Evolutionary conservation across 2,797 vertebrate species (phyloP).

Genomic region (Pitangus sulphuratus): DNA sequence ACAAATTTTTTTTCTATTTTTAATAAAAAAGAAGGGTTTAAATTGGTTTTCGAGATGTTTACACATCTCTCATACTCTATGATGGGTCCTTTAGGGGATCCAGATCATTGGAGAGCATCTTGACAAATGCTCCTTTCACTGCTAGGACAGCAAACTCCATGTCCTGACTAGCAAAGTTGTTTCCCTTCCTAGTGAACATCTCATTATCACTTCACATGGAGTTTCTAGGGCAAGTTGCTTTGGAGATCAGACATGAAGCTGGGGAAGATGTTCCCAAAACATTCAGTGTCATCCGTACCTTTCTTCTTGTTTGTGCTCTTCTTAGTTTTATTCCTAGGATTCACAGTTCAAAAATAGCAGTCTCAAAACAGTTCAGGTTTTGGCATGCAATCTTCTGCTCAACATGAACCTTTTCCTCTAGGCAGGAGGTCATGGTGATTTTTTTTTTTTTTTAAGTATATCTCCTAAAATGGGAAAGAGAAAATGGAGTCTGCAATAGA

Average conservation of each 20-base stretch:
- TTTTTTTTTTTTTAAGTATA: neutral
- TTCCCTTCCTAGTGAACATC: neutral
- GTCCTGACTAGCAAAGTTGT: neutral
- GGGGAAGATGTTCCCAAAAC: neutral
- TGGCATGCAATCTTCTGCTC: neutral
- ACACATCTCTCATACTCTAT: neutral
- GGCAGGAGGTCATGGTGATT: neutral
- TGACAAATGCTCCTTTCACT: neutral
- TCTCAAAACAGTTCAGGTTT: neutral
- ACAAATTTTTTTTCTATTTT: neutral
- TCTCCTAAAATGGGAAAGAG: neutral
- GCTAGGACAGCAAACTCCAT: neutral
- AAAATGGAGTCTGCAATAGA: neutral
- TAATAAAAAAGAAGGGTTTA: neutral
- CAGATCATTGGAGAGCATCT: neutral
- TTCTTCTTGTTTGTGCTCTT: neutral
- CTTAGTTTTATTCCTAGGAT: neutral
- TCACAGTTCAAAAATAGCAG: neutral
- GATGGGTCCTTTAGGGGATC: neutral
- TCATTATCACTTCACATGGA: neutral
- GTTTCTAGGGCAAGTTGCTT: neutral
- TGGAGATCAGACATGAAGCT: neutral
- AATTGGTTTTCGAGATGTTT: neutral
- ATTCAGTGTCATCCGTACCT: neutral
- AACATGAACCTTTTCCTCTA: neutral